Base-by-base conservation (phyloP, 2,888 invertebrate species). In the Sminthurinus aureus region DNA sequence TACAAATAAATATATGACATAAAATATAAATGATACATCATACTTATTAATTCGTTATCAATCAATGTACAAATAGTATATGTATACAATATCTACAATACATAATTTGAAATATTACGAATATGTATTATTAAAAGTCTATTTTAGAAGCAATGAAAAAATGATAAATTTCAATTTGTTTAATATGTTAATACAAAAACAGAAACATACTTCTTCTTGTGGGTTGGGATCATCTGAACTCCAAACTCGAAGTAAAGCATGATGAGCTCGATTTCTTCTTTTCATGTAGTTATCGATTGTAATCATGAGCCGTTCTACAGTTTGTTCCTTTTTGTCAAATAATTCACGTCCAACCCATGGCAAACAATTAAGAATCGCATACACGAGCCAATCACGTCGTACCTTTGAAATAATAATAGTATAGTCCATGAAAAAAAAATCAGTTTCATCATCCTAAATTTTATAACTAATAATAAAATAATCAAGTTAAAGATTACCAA, bases 271-370 rank as follows among this genome's bases (percentile, higher is more conserved):
- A 85, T 94, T 95, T 75, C 99, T 93, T 90, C 98, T 96, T 89
- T 96, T 96, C 69, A 99, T 91, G 91, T 98, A 99, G 81, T 94
- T 94, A 90, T 98, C 98, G 89, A 99, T 96, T 15, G 96, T 95
- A 12, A 96, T 94, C 89, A 99, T 91, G 79, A 99, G 91, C 89
- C 96, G 95, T 89, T 98, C 97, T 84, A 99, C 91, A 81, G 98
- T 96, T 84, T 95, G 95, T 90, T 98, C 97, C 89, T 98, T 98
- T 90, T 98, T 99, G 90, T 99, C 98, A 90, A 96, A 97, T 58
- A 99, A 91, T 90, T 98, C 98, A 87, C 96, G 92, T 0, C 98
- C 99, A 8, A 99, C 98, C 98, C 98, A 98, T 0, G 98, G 98
- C 69, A 99, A 90, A 0, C 97, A 94, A 51, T 97, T 96, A 18